Percentiles rank a stretch among this genome's conserved stretches.
phyloP scores from a whole-genome alignment of 2,113 vertebrate genomes.

The Anarhynchus alexandrinus region DNA sequence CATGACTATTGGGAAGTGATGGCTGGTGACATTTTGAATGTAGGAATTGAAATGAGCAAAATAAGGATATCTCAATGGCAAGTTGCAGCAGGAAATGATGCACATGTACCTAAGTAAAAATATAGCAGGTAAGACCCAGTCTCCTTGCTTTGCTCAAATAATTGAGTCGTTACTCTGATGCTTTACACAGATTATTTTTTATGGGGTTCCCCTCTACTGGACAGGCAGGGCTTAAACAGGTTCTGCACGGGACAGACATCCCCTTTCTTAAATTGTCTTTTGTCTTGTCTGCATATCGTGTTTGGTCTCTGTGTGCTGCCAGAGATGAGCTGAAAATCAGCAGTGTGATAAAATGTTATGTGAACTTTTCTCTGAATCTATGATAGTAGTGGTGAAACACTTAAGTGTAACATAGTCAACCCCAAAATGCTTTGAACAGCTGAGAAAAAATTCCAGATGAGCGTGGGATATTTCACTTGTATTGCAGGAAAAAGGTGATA shows the following conservation, averaged over 20 bases:
- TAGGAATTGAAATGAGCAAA: conserved; percentile 1
- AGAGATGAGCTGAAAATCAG: background rate
- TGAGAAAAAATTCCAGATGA: background rate
- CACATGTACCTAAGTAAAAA: background rate
- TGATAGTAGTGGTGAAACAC: background rate
- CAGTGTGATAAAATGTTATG: background rate
- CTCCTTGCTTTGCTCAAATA: background rate
- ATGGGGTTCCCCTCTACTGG: background rate
- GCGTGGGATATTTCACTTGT: background rate
- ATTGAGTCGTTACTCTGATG: background rate
- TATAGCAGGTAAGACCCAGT: background rate
- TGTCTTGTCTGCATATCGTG: background rate
- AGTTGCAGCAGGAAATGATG: background rate
- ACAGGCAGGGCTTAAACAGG: background rate
- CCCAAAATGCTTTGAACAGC: background rate
- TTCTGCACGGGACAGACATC: background rate
- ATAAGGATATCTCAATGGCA: background rate
- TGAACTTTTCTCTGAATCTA: background rate
- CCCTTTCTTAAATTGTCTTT: background rate
- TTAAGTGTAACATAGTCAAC: background rate
- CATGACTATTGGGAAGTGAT: conserved; percentile 9
- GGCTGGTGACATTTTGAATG: conserved; percentile 40
- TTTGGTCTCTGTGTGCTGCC: background rate
- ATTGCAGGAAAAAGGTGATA: background rate
- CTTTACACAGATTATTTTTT: background rate